Base-by-base conservation (phyloP, 2,888 invertebrate genomes). In the Sepioteuthis lessoniana region DNA sequence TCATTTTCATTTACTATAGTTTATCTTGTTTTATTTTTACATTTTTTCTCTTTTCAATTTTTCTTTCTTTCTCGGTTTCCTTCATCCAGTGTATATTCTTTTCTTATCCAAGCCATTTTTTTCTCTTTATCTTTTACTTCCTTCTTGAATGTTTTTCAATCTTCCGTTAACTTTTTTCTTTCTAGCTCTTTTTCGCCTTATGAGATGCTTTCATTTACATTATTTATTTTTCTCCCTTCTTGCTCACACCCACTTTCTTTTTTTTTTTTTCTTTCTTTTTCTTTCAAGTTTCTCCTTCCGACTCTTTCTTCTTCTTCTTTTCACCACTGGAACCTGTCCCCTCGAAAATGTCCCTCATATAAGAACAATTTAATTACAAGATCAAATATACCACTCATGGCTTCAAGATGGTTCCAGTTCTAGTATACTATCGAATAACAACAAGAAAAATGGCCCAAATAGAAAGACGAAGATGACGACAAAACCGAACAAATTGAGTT, bases 321-420 rank as follows among this genome's bases (percentile, higher is more conserved):
- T 76, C n/a, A 76, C n/a, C n/a, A 4, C 76, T n/a, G n/a, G 2
- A 76, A 76, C n/a, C n/a, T 76, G 16, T 55, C 16, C 13, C n/a
- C n/a, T n/a, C 76, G n/a, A n/a, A n/a, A 16, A n/a, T n/a, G 16
- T 19, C n/a, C 76, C n/a, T 76, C 13, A 76, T 76, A 76, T 35
- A 76, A 76, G 76, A 76, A 76, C 16, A 76, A n/a, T 76, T 76
- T 76, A 35, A 76, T 76, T 76, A 76, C n/a, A 76, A 76, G 76
- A 76, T 76, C 76, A 76, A 76, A 76, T 76, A 76, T 76, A 76
- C 76, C n/a, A 16, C 76, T 76, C 76, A 76, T 76, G n/a, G n/a
- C 76, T 76, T 76, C 76, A 76, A 76, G n/a, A 76, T 76, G n/a
- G 76, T 76, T 76, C n/a, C 3, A n/a, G 76, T 4, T 76, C n/a